phyloP scores from a whole-genome alignment of 1,140 invertebrate species.

The Diorhabda carinulata region DNA sequence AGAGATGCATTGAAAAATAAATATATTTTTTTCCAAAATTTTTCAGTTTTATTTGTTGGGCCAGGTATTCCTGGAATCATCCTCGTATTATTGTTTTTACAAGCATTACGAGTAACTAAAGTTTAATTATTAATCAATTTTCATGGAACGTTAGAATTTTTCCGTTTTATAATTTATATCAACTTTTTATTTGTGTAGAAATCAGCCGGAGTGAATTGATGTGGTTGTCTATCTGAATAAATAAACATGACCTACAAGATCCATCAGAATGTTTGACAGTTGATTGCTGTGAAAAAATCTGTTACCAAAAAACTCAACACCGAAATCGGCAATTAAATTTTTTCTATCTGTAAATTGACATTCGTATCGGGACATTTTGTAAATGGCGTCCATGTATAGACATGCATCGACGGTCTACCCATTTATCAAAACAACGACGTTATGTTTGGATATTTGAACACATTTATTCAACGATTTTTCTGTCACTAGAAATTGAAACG shows the following conservation, averaged over 20 bases:
- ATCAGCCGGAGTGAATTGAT: background rate
- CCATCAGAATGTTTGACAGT: background rate
- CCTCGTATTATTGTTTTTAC: no score
- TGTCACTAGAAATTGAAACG: conserved; percentile 10
- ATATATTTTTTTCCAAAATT: no score
- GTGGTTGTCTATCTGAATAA: background rate
- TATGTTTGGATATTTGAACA: conserved; percentile 12
- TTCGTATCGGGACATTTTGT: conserved; percentile 11
- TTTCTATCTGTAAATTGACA: conserved; percentile 12
- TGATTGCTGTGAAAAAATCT: background rate
- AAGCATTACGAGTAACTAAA: no score
- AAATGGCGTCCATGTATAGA: conserved; percentile 2
- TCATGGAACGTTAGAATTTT: no score
- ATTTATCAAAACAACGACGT: conserved; percentile 12
- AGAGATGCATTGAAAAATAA: no score
- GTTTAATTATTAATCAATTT: no score
- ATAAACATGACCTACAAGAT: background rate
- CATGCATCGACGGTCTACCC: background rate
- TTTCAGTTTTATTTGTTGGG: no score
- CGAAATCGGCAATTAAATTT: conserved; percentile 6
- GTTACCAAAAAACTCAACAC: background rate
- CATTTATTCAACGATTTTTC: conserved; percentile 13
- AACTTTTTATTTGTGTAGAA: no score
- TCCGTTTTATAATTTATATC: no score
- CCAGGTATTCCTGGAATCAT: no score